Evolutionary conservation across 37 sponge, comb jelly and placozoan genomes (phyloP).

Genomic region (Hormiphora californensis): DNA sequence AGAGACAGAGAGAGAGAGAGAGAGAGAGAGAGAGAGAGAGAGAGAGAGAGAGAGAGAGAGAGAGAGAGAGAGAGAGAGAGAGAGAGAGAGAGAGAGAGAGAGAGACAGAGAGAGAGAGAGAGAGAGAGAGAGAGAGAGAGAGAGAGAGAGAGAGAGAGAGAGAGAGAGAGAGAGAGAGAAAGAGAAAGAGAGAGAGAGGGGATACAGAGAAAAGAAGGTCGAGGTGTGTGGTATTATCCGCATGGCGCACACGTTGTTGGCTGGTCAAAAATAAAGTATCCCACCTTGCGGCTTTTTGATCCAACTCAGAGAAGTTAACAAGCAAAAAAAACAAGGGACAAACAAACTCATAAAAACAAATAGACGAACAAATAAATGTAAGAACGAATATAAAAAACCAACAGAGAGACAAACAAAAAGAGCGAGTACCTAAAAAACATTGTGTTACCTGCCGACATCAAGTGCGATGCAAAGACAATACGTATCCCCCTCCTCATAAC

Average conservation of each 20-base stretch:
- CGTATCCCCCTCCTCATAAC: slow-evolving; percentile 62
- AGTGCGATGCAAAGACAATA: slow-evolving; percentile 74
- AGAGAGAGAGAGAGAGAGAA: background rate
- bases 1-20: background rate
- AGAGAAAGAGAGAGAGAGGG: background rate
- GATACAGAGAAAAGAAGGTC: background rate
- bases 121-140: background rate
- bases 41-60: background rate
- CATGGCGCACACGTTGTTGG: too few species aligned
- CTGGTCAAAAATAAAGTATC: too few species aligned
- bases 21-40: background rate
- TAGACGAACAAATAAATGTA: too few species aligned
- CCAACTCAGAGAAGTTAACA: too few species aligned
- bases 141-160: background rate
- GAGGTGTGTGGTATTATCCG: too few species aligned
- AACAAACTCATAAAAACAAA: too few species aligned
- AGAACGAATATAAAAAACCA: too few species aligned
- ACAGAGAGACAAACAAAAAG: too few species aligned
- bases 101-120: background rate
- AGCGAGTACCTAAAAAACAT: too few species aligned
- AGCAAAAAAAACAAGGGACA: too few species aligned
- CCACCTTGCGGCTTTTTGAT: too few species aligned
- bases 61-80: background rate
- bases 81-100: background rate
- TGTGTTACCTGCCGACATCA: slow-evolving; percentile 72